Evolutionary conservation across 92 coral and sea anemone genomes (phyloP), one percentile per base, ranked within the genome.

Genomic region (Parazoanthus swiftii): DNA sequence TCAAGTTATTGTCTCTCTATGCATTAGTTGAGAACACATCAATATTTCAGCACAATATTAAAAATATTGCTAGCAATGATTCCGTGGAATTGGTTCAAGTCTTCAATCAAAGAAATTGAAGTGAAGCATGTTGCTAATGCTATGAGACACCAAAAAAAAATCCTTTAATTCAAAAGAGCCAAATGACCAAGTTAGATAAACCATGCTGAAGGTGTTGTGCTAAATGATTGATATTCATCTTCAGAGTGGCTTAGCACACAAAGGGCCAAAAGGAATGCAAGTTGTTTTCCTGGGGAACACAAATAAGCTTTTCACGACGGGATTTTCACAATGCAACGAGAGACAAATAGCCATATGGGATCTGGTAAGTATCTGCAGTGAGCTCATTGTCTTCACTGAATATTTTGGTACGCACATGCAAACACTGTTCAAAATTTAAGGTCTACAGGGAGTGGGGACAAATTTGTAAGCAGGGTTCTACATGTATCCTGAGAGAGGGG

Each of bases 291-390:
- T 95, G 29, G 99, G 98, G 6, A 93, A 97, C 85, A 80, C 92
- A 74, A 90, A 94, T 89, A 89, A 77, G 79, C 85, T 97, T 10
- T 94, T 97, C 65, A 86, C 97, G 6, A 90, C 98, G 84, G 99
- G 99, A 59, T 97, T 97, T 83, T 92, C 99, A n/a, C 88, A 88
- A 76, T 90, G 89, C 80, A 94, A 95, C 77, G 95, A 94, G 81
- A 80, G 99, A 50, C 93, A 95, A 56, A 33, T 97, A 39, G 98
- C 99, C 14, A 68, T 97, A 54, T 97, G 99, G 99, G 96, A 94
- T 88, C 38, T 97, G 82, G 99, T 95, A 90, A 93, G 99, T 73
- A 39, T 10, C 3, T 21, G 26, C 26, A 8, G 5, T 15, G 7
- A 11, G 35, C 42, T 18, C 70, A 63, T 20, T 63, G 26, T 20